Evolutionary conservation across 2,113 vertebrate species (phyloP).

Genomic region (Perognathus longimembris): DNA sequence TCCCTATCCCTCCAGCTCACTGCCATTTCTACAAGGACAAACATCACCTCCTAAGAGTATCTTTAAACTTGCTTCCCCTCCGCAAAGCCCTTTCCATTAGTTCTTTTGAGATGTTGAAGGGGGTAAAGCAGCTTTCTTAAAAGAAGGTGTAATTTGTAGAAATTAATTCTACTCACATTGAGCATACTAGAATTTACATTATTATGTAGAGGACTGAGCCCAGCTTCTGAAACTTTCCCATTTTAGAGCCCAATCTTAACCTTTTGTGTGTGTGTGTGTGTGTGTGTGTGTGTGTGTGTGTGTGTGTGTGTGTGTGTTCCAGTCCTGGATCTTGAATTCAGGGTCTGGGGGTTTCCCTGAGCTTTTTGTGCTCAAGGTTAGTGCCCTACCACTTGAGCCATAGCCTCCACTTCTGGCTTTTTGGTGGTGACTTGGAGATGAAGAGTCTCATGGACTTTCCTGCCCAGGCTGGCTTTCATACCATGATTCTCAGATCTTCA

Average conservation of each 20-base stretch:
- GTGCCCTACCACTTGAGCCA: no score
- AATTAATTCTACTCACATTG: slow-evolving; percentile 3
- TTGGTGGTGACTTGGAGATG: no score
- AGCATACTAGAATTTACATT: not conserved
- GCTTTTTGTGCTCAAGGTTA: no score
- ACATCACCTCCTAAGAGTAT: not conserved
- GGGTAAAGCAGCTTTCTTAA: slow-evolving; percentile 21
- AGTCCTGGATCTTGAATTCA: no score
- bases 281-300: no score
- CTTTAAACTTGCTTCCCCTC: not conserved
- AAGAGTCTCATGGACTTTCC: no score
- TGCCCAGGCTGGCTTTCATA: no score
- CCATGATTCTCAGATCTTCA: no score
- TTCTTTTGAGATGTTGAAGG: not conserved
- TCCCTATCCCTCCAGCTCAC: not conserved
- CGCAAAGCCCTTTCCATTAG: not conserved
- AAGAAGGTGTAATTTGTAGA: slow-evolving; percentile 27
- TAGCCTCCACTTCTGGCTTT: no score
- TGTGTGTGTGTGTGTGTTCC: no score
- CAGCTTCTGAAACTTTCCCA: not conserved
- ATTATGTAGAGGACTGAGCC: not conserved
- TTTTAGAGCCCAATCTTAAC: not conserved
- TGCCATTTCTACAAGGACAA: not conserved
- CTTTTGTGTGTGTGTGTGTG: no score
- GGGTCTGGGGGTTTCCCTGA: no score